A percentile compares a stretch with the other conserved stretches of the same genome.
These are phyloP conservation scores for Sphaerophoria taeniata DNA, from an alignment of 2,888 invertebrate species.

Conservation along the genomic window DNA sequence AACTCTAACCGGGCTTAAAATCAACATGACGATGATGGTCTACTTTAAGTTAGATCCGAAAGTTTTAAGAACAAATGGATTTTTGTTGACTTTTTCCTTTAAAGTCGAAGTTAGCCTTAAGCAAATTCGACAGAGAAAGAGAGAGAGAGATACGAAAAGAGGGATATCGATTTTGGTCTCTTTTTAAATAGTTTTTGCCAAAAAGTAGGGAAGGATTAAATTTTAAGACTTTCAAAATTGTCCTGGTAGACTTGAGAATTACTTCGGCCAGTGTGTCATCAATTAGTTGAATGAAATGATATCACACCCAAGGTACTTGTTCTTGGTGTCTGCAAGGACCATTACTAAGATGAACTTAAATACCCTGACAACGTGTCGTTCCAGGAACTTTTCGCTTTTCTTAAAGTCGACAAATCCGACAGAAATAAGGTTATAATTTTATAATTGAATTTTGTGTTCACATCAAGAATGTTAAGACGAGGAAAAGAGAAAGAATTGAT, in stretches of 20 bases:
- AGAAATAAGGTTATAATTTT: conserved; percentile 47
- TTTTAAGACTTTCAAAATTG: not conserved
- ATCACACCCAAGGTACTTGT: not conserved
- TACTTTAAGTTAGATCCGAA: not conserved
- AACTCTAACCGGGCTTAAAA: conserved; percentile 3
- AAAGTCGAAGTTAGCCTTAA: not conserved
- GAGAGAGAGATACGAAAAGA: not conserved
- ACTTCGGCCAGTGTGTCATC: not conserved
- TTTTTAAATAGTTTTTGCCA: not conserved
- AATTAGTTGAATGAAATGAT: not conserved
- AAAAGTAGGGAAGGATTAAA: not conserved
- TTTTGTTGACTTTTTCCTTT: conserved; percentile 10
- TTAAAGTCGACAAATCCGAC: conserved; percentile 18
- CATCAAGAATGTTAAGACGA: not conserved
- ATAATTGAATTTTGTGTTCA: conserved; percentile 51
- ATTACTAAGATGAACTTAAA: not conserved
- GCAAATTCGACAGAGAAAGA: not conserved
- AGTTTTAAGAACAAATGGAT: conserved; percentile 15
- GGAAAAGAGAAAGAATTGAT: not conserved
- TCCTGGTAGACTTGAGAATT: not conserved
- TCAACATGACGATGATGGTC: conserved; percentile 22
- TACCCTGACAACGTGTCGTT: not conserved
- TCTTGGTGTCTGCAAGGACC: not conserved
- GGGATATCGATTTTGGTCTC: conserved; percentile 5
- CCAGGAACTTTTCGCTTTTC: not conserved